Base-by-base conservation (phyloP, 2,113 vertebrate genomes). In the Sander lucioperca region DNA sequence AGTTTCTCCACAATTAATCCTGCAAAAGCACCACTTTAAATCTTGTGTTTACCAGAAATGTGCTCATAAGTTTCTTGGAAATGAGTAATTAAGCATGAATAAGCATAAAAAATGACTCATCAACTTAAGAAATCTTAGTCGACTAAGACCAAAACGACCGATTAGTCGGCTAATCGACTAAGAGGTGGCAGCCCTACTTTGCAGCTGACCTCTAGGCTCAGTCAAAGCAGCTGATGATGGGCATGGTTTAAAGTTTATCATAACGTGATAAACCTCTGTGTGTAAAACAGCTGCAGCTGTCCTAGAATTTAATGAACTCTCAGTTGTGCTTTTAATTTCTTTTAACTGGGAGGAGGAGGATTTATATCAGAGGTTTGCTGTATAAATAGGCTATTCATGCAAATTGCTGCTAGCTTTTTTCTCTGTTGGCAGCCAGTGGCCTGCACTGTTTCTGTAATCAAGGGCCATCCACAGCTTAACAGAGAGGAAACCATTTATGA, bases 381-480 rank as follows among this genome's bases (percentile, higher is more conserved):
- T 86, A 89, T 89, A 89, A 93, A 92, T 85, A 87, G 67, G 82
- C 83, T 85, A 79, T 92, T 93, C 92, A 91, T 90, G 90, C 86
- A 93, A 94, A 94, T 90, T 79, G 64, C 79, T 86, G 54, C 67
- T 70, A 5, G 80, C 33, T 82, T 86, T 66, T 88, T 74, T 33
- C 69, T 79, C 64, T 30, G 68, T 82, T 86, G 82, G 90, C 89
- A 87, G 82, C 27, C 73, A 79, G 82, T 89, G 91, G 92, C 90
- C 89, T 92, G 59, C 65, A 51, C 78, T 47, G 57, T 67, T 89
- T 83, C 72, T 86, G 70, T 88, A 85, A 91, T 91, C 86, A 93
- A 89, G 87, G 69, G 82, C 86, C 79, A 81, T 92, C 64, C 69
- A 69, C 77, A 75, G 88, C 75, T 82, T 81, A 89, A 82, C 53